phyloP scores from a whole-genome alignment of 1,140 invertebrate genomes.

The Drosophila fuyamai region DNA sequence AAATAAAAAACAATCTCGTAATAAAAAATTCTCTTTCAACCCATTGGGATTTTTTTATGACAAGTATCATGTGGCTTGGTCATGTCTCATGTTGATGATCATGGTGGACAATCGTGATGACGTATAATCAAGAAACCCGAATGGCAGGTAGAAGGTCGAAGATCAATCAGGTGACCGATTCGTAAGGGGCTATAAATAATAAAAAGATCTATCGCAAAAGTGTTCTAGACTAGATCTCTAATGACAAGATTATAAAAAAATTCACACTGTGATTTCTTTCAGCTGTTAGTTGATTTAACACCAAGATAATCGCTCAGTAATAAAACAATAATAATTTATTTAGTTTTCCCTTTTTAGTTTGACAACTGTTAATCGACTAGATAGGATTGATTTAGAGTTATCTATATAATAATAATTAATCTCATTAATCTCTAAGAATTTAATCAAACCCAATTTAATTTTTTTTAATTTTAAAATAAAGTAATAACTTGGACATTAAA shows the following conservation, averaged over 20 bases:
- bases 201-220: constrained; percentile 14
- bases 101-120: constrained; percentile 15
- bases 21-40: neutral
- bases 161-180: constrained; percentile 44
- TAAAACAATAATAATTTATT: constrained; percentile 15
- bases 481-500: too few species aligned
- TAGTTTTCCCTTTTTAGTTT: neutral
- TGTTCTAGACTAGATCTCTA: neutral
- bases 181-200: constrained; percentile 27
- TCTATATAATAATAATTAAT: too few species aligned
- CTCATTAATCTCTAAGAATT: too few species aligned
- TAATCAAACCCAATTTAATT: too few species aligned
- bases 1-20: neutral
- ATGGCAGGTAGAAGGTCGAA: constrained; percentile 17
- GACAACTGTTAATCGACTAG: neutral
- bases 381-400: neutral
- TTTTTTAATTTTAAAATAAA: too few species aligned
- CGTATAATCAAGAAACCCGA: constrained; percentile 22
- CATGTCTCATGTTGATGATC: constrained; percentile 14
- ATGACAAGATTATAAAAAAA: constrained; percentile 3
- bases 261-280: constrained; percentile 18
- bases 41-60: neutral
- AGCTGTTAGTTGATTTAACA: neutral
- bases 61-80: constrained; percentile 15
- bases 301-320: constrained; percentile 8